phyloP scores from a whole-genome alignment of 2,888 invertebrate species.

The Cheilosia grossa region DNA sequence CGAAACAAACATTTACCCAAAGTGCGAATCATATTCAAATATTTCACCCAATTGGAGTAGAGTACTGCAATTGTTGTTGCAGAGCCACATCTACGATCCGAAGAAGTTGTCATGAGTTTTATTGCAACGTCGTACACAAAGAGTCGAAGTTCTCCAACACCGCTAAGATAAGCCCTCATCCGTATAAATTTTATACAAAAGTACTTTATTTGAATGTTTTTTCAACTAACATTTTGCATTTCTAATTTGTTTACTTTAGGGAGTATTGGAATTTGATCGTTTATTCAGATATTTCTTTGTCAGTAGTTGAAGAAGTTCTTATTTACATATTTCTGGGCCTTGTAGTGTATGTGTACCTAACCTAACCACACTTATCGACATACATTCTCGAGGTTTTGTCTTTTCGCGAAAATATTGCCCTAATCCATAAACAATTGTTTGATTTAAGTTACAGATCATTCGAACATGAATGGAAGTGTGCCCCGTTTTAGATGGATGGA shows the following conservation, averaged over 20 bases:
- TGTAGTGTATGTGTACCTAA: conserved; percentile 24
- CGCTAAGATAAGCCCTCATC: conserved; percentile 64
- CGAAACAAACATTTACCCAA: conserved; percentile 11
- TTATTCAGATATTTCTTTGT: conserved; percentile 34
- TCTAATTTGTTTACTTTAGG: conserved; percentile 10
- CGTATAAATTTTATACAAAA: background rate
- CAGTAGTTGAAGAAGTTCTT: conserved; percentile 15
- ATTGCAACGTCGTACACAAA: conserved; percentile 71
- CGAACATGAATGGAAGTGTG: background rate
- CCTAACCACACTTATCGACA: background rate
- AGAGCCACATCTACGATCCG: conserved; percentile 29
- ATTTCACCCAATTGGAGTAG: conserved; percentile 53
- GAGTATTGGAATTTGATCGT: conserved; percentile 27
- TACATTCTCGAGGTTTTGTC: background rate
- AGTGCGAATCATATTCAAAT: conserved; percentile 48
- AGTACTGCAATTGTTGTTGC: conserved; percentile 63
- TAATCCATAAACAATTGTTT: background rate
- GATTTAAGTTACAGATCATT: too few relatives aligned
- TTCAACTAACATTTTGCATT: conserved; percentile 7
- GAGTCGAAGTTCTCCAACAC: conserved; percentile 66
- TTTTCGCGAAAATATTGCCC: background rate
- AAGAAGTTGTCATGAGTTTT: conserved; percentile 71
- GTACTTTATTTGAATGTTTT: background rate
- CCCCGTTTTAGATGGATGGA: background rate
- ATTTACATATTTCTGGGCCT: background rate